Conservation (phyloP, 2,113 vertebrate species). For the Choloepus hoffmanni region DNA sequence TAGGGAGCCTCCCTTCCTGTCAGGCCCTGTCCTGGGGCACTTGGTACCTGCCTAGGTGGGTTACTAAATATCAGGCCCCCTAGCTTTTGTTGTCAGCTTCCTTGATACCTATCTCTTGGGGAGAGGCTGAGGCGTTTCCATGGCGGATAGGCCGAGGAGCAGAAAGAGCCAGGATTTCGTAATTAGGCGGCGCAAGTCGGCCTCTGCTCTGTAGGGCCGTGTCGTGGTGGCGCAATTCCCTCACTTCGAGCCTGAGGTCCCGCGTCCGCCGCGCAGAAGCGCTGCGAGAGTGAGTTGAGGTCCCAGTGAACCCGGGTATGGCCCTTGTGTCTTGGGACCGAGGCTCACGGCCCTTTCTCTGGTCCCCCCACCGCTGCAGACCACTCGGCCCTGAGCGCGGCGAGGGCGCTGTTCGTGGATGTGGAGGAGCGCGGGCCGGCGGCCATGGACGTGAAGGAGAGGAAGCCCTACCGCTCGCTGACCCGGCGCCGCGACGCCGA, state of each 20-base stretch:
- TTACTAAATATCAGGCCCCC: neutral
- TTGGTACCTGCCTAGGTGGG: neutral
- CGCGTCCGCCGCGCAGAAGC: neutral
- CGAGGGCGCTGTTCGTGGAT: slow-evolving; percentile 86
- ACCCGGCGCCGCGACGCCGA: slow-evolving; percentile 94
- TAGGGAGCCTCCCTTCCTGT: neutral
- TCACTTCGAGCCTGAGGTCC: neutral
- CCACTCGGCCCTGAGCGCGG: slow-evolving; percentile 84
- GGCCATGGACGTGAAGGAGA: slow-evolving; percentile 98
- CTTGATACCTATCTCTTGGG: neutral
- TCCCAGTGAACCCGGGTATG: accelerated
- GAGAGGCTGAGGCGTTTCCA: neutral
- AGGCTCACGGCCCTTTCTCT: neutral
- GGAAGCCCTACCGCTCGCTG: slow-evolving; percentile 97
- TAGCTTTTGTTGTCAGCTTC: neutral
- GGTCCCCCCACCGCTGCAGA: slow-evolving; percentile 82
- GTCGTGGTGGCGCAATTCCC: neutral
- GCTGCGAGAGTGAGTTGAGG: accelerated
- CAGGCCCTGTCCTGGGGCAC: neutral
- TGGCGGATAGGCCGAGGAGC: neutral
- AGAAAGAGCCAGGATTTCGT: neutral
- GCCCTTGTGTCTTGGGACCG: neutral
- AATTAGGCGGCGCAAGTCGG: neutral
- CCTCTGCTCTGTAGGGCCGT: accelerated
- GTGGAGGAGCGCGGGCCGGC: slow-evolving; percentile 87